Evolutionary conservation across 2,113 vertebrate genomes (phyloP), one percentile per base, ranked within the genome.

Genomic region (Neotragus moschatus): DNA sequence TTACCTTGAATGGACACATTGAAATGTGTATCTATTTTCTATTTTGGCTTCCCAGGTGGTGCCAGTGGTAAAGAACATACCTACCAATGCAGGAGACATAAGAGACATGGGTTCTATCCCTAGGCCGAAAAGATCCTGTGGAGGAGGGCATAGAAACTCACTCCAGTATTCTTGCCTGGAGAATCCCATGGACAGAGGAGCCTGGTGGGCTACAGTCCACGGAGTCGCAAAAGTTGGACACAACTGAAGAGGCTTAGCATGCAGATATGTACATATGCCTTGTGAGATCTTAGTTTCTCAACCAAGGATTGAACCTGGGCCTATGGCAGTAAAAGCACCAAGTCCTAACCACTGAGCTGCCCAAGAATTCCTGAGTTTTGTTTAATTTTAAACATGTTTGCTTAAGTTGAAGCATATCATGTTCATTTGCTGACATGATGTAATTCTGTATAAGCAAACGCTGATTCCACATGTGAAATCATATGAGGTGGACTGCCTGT

Each of bases 381-480:
- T 84, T 55, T 63, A 61, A 39, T 81, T 81, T 53, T 81, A 81
- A 53, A 19, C 49, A 25, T 53, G 91, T 26, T 89, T 30, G 93
- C 63, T 66, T 93, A n/a, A 73, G 9, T 26, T 88, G 95, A 51
- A 92, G 91, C 6, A 13, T n/a, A 19, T 45, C 70, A 56, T 7
- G 33, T 19, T 70, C n/a, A 6, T 66, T 96, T 12, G 0, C 36
- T 96, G 88, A 70, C 39, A 25, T 80, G 30, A 96, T 25, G 16
- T 63, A 47, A 91, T 43, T 66, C 96, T 73, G 86, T 60, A 94
- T 4, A 0, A 15, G 10, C 43, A 90, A 96, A 96, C 43, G 1
- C 45, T n/a, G 17, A 95, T 88, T 84, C 89, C 47, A 96, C 90
- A 94, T 9, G 13, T 56, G 66, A 97, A 90, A 17, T n/a, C 51